Evolutionary conservation across 2,888 invertebrate species (phyloP), one percentile per base, ranked within the genome.

Genomic region (Caenorhabditis sinica): DNA sequence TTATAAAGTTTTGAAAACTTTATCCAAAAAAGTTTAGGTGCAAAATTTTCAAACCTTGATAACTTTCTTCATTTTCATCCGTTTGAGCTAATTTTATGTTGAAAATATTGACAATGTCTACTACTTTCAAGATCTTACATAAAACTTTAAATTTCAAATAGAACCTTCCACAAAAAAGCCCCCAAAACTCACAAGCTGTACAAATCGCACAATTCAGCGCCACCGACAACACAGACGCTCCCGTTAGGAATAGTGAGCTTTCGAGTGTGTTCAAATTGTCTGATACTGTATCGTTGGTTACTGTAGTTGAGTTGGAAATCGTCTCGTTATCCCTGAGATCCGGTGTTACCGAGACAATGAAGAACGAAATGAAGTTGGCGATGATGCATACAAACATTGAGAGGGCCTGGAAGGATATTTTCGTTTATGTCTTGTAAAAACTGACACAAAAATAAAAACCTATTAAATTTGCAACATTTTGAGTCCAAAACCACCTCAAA

Each of bases 381-480:
- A 74, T 23, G 20, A 82, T 36, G 60, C 80, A 85, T 0, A 85
- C 77, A 25, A 73, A 73, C 5, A 85, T 49, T 11, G 85, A 76
- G 17, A 69, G 76, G 2, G 76, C 81, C 72, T 75, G 60, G 17
- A 66, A 68, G n/a, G 33, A 13, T 28, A 8, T 23, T n/a, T n/a
- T n/a, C n/a, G n/a, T n/a, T n/a, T n/a, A n/a, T n/a, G n/a, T n/a
- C n/a, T n/a, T n/a, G n/a, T n/a, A n/a, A n/a, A n/a, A n/a, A n/a
- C n/a, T n/a, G n/a, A n/a, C n/a, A n/a, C n/a, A n/a, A n/a, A n/a
- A n/a, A n/a, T n/a, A n/a, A n/a, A n/a, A n/a, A n/a, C n/a, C n/a
- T n/a, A n/a, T 13, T 56, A 20, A 20, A 23, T 56, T 20, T 56
- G 13, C 45, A 5, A 13, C 17, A 2, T 45, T 45, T 5, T 45